Conservation (phyloP, 2,113 vertebrate genomes). For the Trichechus manatus region DNA sequence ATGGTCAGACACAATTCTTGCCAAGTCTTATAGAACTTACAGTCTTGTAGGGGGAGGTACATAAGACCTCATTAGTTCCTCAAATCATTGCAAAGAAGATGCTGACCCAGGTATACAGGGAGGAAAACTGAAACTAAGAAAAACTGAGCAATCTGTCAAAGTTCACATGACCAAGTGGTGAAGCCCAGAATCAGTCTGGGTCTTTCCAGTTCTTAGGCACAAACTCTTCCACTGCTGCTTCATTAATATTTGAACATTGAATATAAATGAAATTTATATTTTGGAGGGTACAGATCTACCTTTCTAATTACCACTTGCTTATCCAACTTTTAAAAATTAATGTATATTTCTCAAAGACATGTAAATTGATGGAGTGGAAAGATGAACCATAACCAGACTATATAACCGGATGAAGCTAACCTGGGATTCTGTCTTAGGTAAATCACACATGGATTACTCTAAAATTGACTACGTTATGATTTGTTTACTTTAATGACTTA, state of each 20-base stretch:
- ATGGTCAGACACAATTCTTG: neutral
- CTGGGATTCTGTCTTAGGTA: conserved; percentile 24
- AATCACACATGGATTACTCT: conserved; percentile 43
- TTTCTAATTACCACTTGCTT: conserved; percentile 49
- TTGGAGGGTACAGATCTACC: neutral
- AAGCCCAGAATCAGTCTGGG: neutral
- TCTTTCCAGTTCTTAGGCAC: neutral
- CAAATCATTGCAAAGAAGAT: neutral
- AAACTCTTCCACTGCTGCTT: neutral
- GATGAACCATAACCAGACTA: neutral
- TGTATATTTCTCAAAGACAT: conserved; percentile 48
- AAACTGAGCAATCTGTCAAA: neutral
- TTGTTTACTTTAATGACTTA: conserved; percentile 31
- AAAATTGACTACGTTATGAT: conserved; percentile 20
- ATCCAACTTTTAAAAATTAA: conserved; percentile 52
- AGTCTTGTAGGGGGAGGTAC: neutral
- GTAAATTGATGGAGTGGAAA: conserved; percentile 46
- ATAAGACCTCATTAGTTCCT: neutral
- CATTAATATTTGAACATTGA: neutral
- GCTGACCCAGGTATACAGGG: neutral
- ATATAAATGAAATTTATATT: conserved; percentile 12
- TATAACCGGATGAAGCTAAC: neutral
- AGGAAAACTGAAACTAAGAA: neutral
- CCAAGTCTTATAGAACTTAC: neutral
- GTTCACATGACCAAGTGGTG: neutral